These are phyloP conservation scores for Stomatorhinus ivindoensis DNA, from an alignment of 2,113 vertebrate species.

Conservation along the genomic window DNA sequence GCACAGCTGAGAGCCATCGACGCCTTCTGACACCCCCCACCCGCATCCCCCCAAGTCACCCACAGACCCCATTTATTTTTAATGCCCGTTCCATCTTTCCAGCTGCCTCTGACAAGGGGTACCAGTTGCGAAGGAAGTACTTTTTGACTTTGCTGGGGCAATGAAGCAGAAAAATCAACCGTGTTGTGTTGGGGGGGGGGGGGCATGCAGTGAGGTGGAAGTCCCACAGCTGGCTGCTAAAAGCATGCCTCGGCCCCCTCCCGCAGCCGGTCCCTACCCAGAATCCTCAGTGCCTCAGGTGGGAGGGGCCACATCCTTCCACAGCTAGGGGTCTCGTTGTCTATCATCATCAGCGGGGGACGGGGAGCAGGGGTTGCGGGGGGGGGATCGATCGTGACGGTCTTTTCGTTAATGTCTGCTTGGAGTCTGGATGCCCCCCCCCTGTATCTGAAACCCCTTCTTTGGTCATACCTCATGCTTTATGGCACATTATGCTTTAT, in stretches of 20 bases:
- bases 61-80: constrained; percentile 35
- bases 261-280: not conserved
- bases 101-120: constrained; percentile 21
- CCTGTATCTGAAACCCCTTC: not conserved
- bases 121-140: not conserved
- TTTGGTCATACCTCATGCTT: not conserved
- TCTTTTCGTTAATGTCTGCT: not conserved
- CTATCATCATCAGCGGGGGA: not conserved
- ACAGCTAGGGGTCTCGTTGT: not conserved
- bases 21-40: not conserved
- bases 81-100: constrained; percentile 32
- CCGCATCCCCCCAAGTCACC: not conserved
- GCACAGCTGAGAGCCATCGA: not conserved
- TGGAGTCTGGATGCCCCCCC: not conserved
- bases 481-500: not conserved
- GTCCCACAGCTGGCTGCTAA: constrained; percentile 41
- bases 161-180: constrained; percentile 42
- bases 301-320: not conserved
- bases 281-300: not conserved
- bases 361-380: too few relatives aligned
- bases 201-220: constrained; percentile 39
- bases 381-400: not conserved
- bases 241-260: constrained; percentile 32
- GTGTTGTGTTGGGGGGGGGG: constrained; percentile 26
- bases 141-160: constrained; percentile 31